A percentile compares a stretch with the other conserved stretches of the same genome.
phyloP scores from a whole-genome alignment of 2,797 vertebrate species.

The Halcyon leucocephala region DNA sequence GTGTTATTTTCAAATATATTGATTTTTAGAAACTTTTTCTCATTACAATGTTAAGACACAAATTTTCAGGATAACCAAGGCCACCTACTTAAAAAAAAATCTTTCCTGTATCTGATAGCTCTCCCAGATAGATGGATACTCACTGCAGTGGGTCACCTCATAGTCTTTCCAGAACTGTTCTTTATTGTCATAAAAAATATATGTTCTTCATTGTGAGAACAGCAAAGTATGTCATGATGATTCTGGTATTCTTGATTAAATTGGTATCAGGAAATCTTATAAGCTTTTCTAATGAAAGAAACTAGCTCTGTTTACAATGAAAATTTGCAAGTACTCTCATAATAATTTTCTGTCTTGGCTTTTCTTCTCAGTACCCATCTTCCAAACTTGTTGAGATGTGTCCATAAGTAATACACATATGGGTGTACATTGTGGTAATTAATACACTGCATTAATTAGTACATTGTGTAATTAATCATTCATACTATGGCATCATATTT shows the following conservation, averaged over 20 bases:
- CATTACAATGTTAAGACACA: background rate
- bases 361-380: slow-evolving; percentile 59
- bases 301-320: slow-evolving; percentile 33
- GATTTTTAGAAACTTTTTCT: background rate
- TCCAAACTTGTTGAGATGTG: slow-evolving; percentile 66
- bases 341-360: slow-evolving; percentile 44
- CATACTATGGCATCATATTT: background rate
- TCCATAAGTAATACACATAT: slow-evolving; percentile 52
- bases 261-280: background rate
- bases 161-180: background rate
- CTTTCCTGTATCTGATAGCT: background rate
- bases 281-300: slow-evolving; percentile 53
- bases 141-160: background rate
- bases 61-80: background rate
- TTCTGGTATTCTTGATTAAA: background rate
- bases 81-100: background rate
- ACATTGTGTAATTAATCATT: background rate
- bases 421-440: background rate
- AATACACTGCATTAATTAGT: no score
- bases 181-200: background rate
- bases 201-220: background rate
- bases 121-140: background rate
- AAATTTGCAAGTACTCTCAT: slow-evolving; percentile 57
- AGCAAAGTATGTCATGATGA: background rate
- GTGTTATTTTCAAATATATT: background rate